Conservation (phyloP, 2,113 vertebrate species). For the Amia ocellicauda region DNA sequence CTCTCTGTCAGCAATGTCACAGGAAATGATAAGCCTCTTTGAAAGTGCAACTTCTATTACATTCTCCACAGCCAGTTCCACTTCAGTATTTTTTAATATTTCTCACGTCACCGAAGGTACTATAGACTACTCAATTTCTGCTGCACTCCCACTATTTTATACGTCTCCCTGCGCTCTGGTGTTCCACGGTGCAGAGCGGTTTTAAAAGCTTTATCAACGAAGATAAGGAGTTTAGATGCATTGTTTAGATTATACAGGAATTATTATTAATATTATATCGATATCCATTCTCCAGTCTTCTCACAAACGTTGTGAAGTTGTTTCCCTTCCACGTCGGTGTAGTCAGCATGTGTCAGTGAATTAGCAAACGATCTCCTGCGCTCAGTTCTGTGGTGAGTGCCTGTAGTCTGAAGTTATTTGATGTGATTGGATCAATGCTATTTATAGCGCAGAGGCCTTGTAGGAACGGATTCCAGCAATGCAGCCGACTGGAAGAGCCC, state of each 20-base stretch:
- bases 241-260: background rate
- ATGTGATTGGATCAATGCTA: no score
- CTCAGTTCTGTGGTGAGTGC: no score
- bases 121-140: background rate
- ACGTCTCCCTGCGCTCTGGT: background rate
- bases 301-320: no score
- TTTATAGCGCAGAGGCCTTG: no score
- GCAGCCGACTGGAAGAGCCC: no score
- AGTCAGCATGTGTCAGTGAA: no score
- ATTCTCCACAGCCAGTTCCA: constrained; percentile 23
- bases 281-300: no score
- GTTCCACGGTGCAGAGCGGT: background rate
- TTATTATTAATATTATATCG: no score
- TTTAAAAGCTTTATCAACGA: background rate
- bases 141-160: background rate
- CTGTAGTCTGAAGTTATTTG: no score
- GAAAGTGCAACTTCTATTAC: constrained; percentile 47
- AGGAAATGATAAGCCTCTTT: constrained; percentile 52
- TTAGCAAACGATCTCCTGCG: no score
- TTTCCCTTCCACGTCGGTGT: no score
- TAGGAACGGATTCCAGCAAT: no score
- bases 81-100: constrained; percentile 16
- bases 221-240: background rate
- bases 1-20: constrained; percentile 56
- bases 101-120: background rate